Conservation (phyloP, 35 echinoderm and acorn worm species). For the Strongylocentrotus purpuratus region DNA sequence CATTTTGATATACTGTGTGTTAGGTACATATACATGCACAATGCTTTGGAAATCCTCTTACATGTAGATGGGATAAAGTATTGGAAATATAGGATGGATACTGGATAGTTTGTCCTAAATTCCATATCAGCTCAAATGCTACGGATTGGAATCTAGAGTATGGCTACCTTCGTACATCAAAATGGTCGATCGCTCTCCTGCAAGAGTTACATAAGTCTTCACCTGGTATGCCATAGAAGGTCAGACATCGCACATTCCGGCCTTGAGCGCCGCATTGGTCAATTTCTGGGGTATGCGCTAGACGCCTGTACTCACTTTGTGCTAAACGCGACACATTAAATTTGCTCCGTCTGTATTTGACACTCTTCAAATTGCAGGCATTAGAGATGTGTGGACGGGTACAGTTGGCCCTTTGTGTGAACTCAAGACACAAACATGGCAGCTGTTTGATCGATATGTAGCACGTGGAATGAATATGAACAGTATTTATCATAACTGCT, state of each 20-base stretch:
- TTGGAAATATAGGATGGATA: background rate
- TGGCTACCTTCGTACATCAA: background rate
- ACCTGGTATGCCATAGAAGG: background rate
- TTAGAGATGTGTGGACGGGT: background rate
- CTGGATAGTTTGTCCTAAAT: background rate
- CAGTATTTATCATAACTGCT: background rate
- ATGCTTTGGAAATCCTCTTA: too few relatives aligned
- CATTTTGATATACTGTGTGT: too few relatives aligned
- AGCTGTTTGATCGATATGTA: background rate
- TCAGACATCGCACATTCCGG: constrained; percentile 10
- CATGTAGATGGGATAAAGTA: too few relatives aligned
- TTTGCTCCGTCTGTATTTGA: constrained; percentile 17
- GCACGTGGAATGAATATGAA: background rate
- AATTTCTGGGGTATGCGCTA: constrained; percentile 17
- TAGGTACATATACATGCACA: too few relatives aligned
- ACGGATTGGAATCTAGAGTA: background rate
- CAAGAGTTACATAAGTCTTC: background rate
- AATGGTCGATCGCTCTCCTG: background rate
- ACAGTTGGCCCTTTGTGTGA: background rate
- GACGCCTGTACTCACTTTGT: constrained; percentile 6
- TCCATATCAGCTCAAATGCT: background rate
- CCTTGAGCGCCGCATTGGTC: constrained; percentile 19
- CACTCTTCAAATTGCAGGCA: background rate
- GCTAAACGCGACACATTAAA: constrained; percentile 10
- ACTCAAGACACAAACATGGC: background rate